These are phyloP conservation scores for Monopis laevigella DNA, from an alignment of 2,888 invertebrate species.

Conservation along the genomic window DNA sequence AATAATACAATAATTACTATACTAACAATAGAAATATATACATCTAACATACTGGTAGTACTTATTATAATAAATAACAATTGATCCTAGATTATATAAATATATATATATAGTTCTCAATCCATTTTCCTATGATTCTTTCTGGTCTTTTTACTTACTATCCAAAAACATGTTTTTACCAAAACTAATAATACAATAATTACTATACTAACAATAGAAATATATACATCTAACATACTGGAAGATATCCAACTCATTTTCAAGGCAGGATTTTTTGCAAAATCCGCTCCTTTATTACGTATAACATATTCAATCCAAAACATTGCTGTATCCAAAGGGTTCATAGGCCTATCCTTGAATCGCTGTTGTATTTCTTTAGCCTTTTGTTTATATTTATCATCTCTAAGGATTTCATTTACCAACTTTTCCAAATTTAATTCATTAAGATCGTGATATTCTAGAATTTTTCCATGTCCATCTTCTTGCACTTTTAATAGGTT, in stretches of 20 bases:
- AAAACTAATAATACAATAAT: slow-evolving; percentile 2
- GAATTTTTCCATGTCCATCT: slow-evolving; percentile 46
- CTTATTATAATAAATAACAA: too few species aligned
- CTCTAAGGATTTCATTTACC: slow-evolving; percentile 43
- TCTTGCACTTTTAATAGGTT: slow-evolving; percentile 49
- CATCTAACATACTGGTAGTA: too few species aligned
- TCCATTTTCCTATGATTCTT: too few species aligned
- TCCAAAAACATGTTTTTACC: too few species aligned
- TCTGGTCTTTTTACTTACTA: too few species aligned
- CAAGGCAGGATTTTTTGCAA: slow-evolving; percentile 55
- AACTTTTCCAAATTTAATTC: slow-evolving; percentile 37
- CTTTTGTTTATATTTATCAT: slow-evolving; percentile 36
- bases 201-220: too few species aligned
- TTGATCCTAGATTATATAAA: too few species aligned
- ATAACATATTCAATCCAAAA: slow-evolving; percentile 69
- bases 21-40: too few species aligned
- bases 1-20: too few species aligned
- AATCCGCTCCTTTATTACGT: slow-evolving; percentile 59
- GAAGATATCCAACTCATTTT: slow-evolving; percentile 47
- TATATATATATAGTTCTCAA: too few species aligned
- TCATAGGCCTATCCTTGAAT: slow-evolving; percentile 63
- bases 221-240: slow-evolving; percentile 53
- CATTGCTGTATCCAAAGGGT: slow-evolving; percentile 53
- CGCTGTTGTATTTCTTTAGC: slow-evolving; percentile 45
- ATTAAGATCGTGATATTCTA: slow-evolving; percentile 48